Base-by-base conservation (phyloP, 2,797 vertebrate species). In the Sebastes nivosus region DNA sequence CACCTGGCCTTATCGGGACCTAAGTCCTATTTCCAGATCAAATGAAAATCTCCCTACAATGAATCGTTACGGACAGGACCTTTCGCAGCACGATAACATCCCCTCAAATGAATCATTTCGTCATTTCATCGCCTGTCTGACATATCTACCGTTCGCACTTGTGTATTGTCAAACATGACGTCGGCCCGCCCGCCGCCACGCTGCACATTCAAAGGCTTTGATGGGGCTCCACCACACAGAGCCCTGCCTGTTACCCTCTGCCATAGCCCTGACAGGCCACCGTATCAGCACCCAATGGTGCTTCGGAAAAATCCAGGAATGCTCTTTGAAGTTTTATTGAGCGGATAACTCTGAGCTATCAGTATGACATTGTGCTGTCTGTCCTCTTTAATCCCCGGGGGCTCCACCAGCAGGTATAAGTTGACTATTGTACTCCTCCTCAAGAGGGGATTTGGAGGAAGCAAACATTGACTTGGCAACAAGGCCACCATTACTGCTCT, bases 241-340 rank as follows among this genome's bases (percentile, higher is more conserved):
- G 76, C 34, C 13, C 30, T 34, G 80, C 66, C 84, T 91, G 86
- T 93, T 85, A 74, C 66, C 63, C 59, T 7, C 81, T 68, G 86
- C 83, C 84, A 36, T 63, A 32, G 57, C 61, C 65, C 81, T 78
- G 78, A 87, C 84, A 90, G 78, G 79, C 68, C 64, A 25, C 81
- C 75, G 1, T 79, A 89, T 94, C 93, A 92, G 79, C 89, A 30
- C 83, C 89, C 79, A 71, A 18, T 54, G 85, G 81, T 71, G 79
- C 81, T 88, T 81, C 52, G 14, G 66, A 85, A 64, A 91, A 77
- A 85, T 57, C 77, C 91, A 83, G 85, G 92, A 95, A 95, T 93
- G 88, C 83, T 75, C 90, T 95, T 94, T 95, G 94, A 95, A 93
- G 93, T 92, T 93, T 92, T 91, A 94, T 93, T 93, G 92, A 93